Evolutionary conservation across 2,113 vertebrate genomes (phyloP), one percentile per base, ranked within the genome.

Genomic region (Otus sunia): DNA sequence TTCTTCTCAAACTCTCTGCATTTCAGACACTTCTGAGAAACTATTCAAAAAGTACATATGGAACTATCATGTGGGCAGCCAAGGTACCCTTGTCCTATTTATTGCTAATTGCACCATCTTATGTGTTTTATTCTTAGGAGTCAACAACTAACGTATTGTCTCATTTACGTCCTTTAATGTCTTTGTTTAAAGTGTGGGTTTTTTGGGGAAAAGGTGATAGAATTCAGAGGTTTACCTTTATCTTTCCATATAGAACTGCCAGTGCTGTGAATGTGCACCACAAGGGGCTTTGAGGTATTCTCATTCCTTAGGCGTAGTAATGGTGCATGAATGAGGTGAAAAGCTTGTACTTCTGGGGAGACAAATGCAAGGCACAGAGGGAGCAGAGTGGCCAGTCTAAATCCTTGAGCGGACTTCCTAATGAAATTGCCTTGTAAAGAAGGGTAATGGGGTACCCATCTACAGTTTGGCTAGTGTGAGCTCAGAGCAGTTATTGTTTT

Each of bases 71-170:
- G 22, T 45, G 14, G 19, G 10, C 37, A 76, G 64, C 39, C 41
- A 66, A 66, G 23, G n/a, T 73, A 77, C 12, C 5, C 14, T 85
- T 71, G 18, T 67, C 58, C 22, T 91, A 13, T 71, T 72, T 76
- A 66, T 14, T n/a, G 41, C 15, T 62, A 36, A 69, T 16, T 79
- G n/a, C 6, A 76, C 7, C 27, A 52, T 17, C 11, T 2, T 74
- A 10, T 50, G 43, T 86, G 20, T 49, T 88, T 85, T 77, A 17
- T 67, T 74, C 20, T 64, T 68, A 30, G 27, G 17, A 75, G 6
- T 19, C 5, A 86, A 3, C 43, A 86, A 86, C 0, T 2, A 68
- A 43, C 3, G 0, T 10, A 6, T 22, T 43, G 0, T 62, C 80
- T 68, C 34, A 69, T 75, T 95, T 50, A 56, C 0, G 2, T 5